Conservation (phyloP, 2,113 vertebrate species). For the Oriolus oriolus region DNA sequence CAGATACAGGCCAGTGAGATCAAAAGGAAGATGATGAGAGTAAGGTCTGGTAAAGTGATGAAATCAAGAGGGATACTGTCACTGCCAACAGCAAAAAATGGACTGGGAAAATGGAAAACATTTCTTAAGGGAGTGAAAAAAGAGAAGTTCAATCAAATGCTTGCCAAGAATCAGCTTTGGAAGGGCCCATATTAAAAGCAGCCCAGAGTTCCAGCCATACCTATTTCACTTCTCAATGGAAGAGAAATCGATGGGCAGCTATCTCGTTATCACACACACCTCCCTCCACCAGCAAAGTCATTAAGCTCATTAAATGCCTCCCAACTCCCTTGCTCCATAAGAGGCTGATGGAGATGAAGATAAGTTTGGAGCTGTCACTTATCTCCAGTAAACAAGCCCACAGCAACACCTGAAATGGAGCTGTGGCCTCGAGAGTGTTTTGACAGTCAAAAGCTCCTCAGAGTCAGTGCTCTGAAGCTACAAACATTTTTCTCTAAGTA, state of each 20-base stretch:
- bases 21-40: background rate
- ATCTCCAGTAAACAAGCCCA: background rate
- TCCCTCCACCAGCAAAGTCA: background rate
- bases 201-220: background rate
- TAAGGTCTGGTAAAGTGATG: background rate
- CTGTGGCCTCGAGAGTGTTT: background rate
- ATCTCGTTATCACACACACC: background rate
- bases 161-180: background rate
- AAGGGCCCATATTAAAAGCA: background rate
- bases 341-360: background rate
- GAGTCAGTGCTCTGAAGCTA: background rate
- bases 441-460: background rate
- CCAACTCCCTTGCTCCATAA: background rate
- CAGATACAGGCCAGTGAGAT: background rate
- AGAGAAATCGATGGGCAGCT: background rate
- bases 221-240: background rate
- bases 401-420: background rate
- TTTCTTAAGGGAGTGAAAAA: background rate
- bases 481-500: background rate
- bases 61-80: background rate
- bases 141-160: background rate
- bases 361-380: background rate
- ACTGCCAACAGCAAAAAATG: background rate
- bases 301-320: slow-evolving; percentile 6
- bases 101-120: background rate